phyloP scores from a whole-genome alignment of 2,888 invertebrate species.

The Caenorhabditis wallacei region DNA sequence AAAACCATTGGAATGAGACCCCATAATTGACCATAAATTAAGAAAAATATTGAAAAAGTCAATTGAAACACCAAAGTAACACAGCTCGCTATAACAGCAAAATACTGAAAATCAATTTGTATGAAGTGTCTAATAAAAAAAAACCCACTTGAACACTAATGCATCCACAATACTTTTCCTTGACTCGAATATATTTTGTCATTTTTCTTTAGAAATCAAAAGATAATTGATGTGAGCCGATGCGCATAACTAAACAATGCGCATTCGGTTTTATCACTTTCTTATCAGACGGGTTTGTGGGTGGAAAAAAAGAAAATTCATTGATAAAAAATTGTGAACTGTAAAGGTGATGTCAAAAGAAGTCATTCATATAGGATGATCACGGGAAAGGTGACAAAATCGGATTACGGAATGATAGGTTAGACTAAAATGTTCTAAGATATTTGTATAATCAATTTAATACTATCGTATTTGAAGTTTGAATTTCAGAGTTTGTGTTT shows the following conservation, averaged over 20 bases:
- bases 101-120: constrained; percentile 55
- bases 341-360: constrained; percentile 40
- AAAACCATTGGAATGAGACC: constrained; percentile 41
- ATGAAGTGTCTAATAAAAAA: background rate
- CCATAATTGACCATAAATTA: constrained; percentile 55
- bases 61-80: constrained; percentile 38
- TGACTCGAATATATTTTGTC: constrained; percentile 57
- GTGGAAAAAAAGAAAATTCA: constrained; percentile 27
- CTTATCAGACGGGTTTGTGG: constrained; percentile 38
- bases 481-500: background rate
- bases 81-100: constrained; percentile 48
- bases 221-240: constrained; percentile 25
- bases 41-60: constrained; percentile 57
- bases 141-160: constrained; percentile 48
- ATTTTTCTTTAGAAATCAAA: constrained; percentile 11
- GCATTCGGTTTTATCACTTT: constrained; percentile 40
- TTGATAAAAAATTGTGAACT: constrained; percentile 42
- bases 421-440: constrained; percentile 3
- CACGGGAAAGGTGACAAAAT: constrained; percentile 49
- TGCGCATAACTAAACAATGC: constrained; percentile 41
- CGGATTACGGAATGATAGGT: constrained; percentile 36
- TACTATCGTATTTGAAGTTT: too few species aligned
- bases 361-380: constrained; percentile 28
- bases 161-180: constrained; percentile 53
- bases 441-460: background rate